Conservation (phyloP, 1,140 invertebrate genomes). For the Augochlora pura region DNA sequence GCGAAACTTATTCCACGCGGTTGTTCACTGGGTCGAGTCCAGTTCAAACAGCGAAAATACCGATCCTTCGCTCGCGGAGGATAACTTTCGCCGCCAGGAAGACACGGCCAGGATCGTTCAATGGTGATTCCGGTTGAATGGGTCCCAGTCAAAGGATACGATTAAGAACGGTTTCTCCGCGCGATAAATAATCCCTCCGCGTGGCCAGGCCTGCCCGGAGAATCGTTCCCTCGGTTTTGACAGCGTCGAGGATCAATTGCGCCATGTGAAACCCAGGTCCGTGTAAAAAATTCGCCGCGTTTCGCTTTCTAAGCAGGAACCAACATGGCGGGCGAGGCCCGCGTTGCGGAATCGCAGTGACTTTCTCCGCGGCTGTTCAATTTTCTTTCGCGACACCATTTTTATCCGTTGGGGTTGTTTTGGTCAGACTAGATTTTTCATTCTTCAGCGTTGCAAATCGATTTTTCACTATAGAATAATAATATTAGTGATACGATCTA, state of each 20-base stretch:
- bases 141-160: background rate
- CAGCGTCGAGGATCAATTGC: background rate
- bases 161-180: slow-evolving; percentile 1
- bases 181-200: background rate
- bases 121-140: slow-evolving; percentile 3
- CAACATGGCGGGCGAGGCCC: background rate
- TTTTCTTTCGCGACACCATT: background rate
- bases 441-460: too few relatives aligned
- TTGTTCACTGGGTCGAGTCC: slow-evolving; percentile 25
- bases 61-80: background rate
- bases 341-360: background rate
- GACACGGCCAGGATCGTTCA: background rate
- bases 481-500: too few relatives aligned
- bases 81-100: background rate
- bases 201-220: too few relatives aligned
- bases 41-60: background rate
- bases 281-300: background rate
- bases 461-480: too few relatives aligned
- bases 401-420: too few relatives aligned
- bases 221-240: too few relatives aligned
- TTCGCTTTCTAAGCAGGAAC: slow-evolving; percentile 3
- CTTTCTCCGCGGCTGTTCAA: background rate
- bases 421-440: too few relatives aligned
- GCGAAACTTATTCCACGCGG: slow-evolving; percentile 6
- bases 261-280: background rate